Percentiles rank a stretch among this genome's conserved stretches.
Conservation (phyloP, 2,888 invertebrate genomes). For the Griposia aprilina region DNA sequence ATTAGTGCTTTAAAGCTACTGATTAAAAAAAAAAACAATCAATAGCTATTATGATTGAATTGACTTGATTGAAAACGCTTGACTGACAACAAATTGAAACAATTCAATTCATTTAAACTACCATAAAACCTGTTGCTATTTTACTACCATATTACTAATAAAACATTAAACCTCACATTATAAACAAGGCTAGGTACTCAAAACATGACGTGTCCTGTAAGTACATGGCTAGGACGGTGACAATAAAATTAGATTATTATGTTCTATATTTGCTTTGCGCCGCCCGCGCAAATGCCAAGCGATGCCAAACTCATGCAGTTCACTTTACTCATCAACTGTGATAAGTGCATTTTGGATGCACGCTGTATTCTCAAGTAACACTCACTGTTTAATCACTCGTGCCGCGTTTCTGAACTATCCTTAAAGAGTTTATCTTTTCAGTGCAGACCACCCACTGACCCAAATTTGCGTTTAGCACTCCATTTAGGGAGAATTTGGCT, state of each 20-base stretch:
- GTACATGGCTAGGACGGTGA: constrained; percentile 47
- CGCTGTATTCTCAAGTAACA: constrained; percentile 17
- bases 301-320: constrained; percentile 60
- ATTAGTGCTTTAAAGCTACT: too few relatives aligned
- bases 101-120: not conserved
- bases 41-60: too few relatives aligned
- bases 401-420: not conserved
- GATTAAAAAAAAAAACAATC: too few relatives aligned
- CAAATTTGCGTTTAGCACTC: not conserved
- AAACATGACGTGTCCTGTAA: constrained; percentile 61
- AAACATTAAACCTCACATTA: constrained; percentile 8
- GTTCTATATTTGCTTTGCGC: constrained; percentile 78
- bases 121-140: constrained; percentile 14
- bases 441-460: too few relatives aligned
- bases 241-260: constrained; percentile 75
- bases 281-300: constrained; percentile 76
- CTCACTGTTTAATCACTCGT: not conserved
- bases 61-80: too few relatives aligned
- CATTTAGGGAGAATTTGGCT: not conserved
- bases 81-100: not conserved
- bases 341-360: constrained; percentile 48
- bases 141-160: not conserved
- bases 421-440: not conserved
- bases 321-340: constrained; percentile 35
- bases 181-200: constrained; percentile 35